Conservation (phyloP, 2,888 invertebrate genomes). For the Cantharis lateralis region DNA sequence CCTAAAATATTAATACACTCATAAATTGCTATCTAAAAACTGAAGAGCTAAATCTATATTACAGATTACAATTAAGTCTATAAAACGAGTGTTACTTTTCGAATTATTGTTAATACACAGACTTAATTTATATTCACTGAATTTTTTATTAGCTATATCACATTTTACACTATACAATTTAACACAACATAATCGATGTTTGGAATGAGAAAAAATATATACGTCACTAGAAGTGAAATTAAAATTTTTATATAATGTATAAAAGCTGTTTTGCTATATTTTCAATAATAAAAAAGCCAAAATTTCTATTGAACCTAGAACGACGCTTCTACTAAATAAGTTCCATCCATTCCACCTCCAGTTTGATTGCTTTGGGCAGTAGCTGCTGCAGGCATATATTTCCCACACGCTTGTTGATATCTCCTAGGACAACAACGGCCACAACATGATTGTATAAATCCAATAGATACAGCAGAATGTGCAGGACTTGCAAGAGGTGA, state of each 20-base stretch:
- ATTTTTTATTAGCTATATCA: constrained; percentile 45
- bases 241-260: background rate
- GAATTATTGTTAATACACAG: constrained; percentile 33
- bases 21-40: constrained; percentile 22
- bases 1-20: constrained; percentile 12
- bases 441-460: constrained; percentile 81
- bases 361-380: constrained; percentile 81
- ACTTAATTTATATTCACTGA: constrained; percentile 31
- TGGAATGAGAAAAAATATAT: constrained; percentile 33
- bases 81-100: constrained; percentile 21
- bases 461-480: constrained; percentile 70
- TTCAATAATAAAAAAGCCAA: background rate
- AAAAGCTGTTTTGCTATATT: background rate
- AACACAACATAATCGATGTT: constrained; percentile 44
- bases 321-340: constrained; percentile 83
- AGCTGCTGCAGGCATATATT: constrained; percentile 85
- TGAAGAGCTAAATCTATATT: constrained; percentile 23
- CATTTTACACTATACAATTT: constrained; percentile 47
- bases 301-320: constrained; percentile 52
- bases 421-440: constrained; percentile 83
- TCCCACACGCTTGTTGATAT: constrained; percentile 87
- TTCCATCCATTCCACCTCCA: constrained; percentile 82
- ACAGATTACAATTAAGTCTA: constrained; percentile 14
- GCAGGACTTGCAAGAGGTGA: constrained; percentile 87
- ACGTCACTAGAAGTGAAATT: constrained; percentile 10